phyloP scores from a whole-genome alignment of 2,797 vertebrate species.

The Morelia viridis region DNA sequence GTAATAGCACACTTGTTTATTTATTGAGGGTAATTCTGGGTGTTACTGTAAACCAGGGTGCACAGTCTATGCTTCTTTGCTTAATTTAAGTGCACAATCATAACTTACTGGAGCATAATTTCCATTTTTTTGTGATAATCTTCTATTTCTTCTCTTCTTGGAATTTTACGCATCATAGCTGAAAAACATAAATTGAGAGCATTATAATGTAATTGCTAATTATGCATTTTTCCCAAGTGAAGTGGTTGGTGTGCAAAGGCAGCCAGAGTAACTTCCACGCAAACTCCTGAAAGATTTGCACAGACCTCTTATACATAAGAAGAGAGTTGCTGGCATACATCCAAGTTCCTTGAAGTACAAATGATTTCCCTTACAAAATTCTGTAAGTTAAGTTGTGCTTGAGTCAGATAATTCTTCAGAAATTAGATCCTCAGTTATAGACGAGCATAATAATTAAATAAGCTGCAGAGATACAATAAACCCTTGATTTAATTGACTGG shows the following conservation, averaged over 20 bases:
- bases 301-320: not conserved
- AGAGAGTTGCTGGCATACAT: not conserved
- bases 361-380: not conserved
- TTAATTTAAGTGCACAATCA: not conserved
- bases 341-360: not conserved
- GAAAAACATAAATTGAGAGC: slow-evolving; percentile 13
- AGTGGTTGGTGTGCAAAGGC: not conserved
- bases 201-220: slow-evolving; percentile 22
- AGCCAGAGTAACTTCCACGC: not conserved
- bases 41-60: not conserved
- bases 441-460: not conserved
- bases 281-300: not conserved
- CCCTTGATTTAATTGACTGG: not conserved
- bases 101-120: slow-evolving; percentile 94
- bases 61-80: not conserved
- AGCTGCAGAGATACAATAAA: not conserved
- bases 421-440: not conserved
- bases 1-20: too few species aligned
- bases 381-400: not conserved
- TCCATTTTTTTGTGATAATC: slow-evolving; percentile 85
- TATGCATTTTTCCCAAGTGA: not conserved
- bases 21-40: not conserved
- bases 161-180: slow-evolving; percentile 73
- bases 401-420: slow-evolving; percentile 14
- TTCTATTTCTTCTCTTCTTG: slow-evolving; percentile 80